Conservation (phyloP, 64 coral and sea anemone genomes). For the Stichodactyla helianthus region DNA sequence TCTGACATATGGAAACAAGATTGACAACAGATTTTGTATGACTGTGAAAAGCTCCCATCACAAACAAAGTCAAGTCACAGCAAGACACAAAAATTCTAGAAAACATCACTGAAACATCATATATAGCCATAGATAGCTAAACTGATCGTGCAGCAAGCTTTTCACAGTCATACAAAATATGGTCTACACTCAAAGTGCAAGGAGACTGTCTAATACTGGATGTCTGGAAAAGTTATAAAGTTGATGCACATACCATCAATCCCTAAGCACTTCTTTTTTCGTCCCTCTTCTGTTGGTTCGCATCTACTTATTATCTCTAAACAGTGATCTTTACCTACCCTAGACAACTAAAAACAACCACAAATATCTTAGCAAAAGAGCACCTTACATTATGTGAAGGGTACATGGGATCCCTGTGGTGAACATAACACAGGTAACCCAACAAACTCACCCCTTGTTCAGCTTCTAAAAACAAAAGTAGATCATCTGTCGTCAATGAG, state of each 20-base stretch:
- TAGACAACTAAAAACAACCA: conserved; percentile 57
- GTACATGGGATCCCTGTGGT: not conserved
- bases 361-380: not conserved
- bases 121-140: too few species aligned
- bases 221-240: too few species aligned
- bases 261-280: conserved; percentile 89
- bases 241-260: conserved; percentile 79
- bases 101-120: too few species aligned
- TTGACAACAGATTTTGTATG: too few species aligned
- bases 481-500: conserved; percentile 93
- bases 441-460: conserved; percentile 86
- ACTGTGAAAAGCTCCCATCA: too few species aligned
- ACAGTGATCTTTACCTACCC: conserved; percentile 94
- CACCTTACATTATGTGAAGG: not conserved
- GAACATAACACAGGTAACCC: not conserved
- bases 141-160: too few species aligned
- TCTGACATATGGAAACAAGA: too few species aligned
- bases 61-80: too few species aligned
- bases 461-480: conserved; percentile 88
- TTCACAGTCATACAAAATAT: too few species aligned
- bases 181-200: too few species aligned
- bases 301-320: conserved; percentile 91
- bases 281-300: conserved; percentile 91
- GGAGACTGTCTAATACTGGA: too few species aligned
- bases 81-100: too few species aligned